phyloP scores from a whole-genome alignment of 2,113 vertebrate genomes.

The Montifringilla adamsi region DNA sequence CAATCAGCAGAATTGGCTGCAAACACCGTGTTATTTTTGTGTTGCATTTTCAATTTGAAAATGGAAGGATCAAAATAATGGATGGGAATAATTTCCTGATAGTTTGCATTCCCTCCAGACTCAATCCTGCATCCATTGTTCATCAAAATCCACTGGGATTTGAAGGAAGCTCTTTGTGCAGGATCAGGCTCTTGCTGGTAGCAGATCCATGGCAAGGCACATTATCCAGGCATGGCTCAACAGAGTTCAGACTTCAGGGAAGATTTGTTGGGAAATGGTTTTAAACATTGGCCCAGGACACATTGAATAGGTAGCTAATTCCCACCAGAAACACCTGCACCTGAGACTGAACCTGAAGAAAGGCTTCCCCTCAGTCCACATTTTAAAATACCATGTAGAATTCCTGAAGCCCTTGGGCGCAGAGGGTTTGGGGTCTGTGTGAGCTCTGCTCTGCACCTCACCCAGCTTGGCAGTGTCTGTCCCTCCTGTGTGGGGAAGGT shows the following conservation, averaged over 20 bases:
- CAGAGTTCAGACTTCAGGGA: neutral
- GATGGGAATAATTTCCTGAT: slow-evolving; percentile 16
- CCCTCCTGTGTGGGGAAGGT: rapidly evolving
- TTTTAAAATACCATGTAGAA: neutral
- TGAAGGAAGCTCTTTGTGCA: neutral
- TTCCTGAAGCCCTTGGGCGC: neutral
- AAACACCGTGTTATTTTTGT: neutral
- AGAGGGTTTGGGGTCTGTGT: neutral
- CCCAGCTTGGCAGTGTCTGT: neutral
- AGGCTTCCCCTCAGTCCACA: neutral
- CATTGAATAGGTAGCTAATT: neutral
- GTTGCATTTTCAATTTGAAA: neutral
- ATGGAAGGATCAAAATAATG: slow-evolving; percentile 2
- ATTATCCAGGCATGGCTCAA: neutral
- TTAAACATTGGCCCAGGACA: neutral
- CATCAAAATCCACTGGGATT: neutral
- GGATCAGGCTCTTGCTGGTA: neutral
- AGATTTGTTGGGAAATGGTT: neutral
- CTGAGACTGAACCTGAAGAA: neutral
- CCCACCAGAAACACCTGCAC: neutral
- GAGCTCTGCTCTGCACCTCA: neutral
- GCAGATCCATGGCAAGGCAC: neutral
- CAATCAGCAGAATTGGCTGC: slow-evolving; percentile 36
- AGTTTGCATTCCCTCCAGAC: neutral
- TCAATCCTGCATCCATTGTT: neutral